Percentiles rank a stretch among this genome's conserved stretches.
These are phyloP conservation scores for Cotesia chilonis DNA, from an alignment of 1,140 invertebrate genomes.

Conservation along the genomic window DNA sequence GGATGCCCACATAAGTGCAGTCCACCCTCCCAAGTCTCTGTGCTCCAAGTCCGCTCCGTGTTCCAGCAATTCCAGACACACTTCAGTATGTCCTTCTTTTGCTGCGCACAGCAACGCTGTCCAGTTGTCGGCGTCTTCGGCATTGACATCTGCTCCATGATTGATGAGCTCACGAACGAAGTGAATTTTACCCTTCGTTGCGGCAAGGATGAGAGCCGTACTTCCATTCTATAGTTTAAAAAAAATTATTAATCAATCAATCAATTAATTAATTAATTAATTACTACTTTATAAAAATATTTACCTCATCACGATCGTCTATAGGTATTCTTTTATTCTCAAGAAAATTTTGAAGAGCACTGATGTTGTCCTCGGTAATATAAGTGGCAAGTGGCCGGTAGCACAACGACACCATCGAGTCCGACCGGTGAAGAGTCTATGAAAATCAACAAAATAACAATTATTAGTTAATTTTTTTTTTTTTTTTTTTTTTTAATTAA, in stretches of 20 bases:
- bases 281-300: conserved; percentile 34
- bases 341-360: conserved; percentile 80
- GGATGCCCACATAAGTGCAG: conserved; percentile 95
- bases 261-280: no score
- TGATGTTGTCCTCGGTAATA: conserved; percentile 82
- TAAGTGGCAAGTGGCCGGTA: conserved; percentile 81
- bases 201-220: conserved; percentile 90
- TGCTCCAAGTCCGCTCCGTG: conserved; percentile 89
- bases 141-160: conserved; percentile 88
- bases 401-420: conserved; percentile 90
- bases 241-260: conserved; percentile 35
- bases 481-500: neutral
- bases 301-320: conserved; percentile 91
- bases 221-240: conserved; percentile 78
- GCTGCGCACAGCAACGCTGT: conserved; percentile 88
- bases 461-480: conserved; percentile 1
- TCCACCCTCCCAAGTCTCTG: conserved; percentile 96
- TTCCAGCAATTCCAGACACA: conserved; percentile 85
- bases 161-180: conserved; percentile 86
- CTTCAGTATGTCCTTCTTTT: conserved; percentile 86
- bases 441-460: conserved; percentile 40
- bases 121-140: conserved; percentile 95
- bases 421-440: conserved; percentile 72
- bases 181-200: conserved; percentile 79
- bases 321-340: conserved; percentile 82